A percentile compares a stretch with the other conserved stretches of the same genome.
phyloP scores from a whole-genome alignment of 2,113 vertebrate genomes.

The Peromyscus californicus region DNA sequence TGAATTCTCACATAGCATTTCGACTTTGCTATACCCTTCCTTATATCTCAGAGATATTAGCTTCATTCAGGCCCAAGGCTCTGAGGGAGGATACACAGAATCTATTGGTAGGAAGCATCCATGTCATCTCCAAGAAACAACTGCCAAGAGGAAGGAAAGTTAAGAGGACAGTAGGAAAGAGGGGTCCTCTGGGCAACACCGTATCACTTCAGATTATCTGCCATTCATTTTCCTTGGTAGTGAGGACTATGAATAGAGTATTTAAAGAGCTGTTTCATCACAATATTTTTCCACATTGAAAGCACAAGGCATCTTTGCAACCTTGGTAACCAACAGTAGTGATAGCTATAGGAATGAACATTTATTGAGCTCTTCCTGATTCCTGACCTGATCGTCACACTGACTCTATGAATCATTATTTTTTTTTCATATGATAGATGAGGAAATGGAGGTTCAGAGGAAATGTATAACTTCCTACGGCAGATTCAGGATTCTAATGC shows the following conservation, averaged over 20 bases:
- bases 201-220: not conserved
- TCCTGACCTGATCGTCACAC: not conserved
- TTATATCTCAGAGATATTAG: not conserved
- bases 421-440: not conserved
- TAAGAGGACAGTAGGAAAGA: not conserved
- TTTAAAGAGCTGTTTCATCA: constrained; percentile 1
- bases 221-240: not conserved
- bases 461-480: not conserved
- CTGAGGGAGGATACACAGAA: not conserved
- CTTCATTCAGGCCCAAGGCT: not conserved
- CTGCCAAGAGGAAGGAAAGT: not conserved
- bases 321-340: not conserved
- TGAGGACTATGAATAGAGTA: not conserved
- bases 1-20: not conserved
- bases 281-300: constrained; percentile 36
- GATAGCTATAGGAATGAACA: not conserved
- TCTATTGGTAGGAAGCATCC: not conserved
- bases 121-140: not conserved
- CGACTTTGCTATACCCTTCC: constrained; percentile 9
- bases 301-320: constrained; percentile 28
- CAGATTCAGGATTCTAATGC: not conserved
- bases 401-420: not conserved
- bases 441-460: not conserved
- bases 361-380: not conserved
- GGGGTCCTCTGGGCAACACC: not conserved